phyloP scores from a whole-genome alignment of 2,888 invertebrate species.

The Drosophila meridionalis region DNA sequence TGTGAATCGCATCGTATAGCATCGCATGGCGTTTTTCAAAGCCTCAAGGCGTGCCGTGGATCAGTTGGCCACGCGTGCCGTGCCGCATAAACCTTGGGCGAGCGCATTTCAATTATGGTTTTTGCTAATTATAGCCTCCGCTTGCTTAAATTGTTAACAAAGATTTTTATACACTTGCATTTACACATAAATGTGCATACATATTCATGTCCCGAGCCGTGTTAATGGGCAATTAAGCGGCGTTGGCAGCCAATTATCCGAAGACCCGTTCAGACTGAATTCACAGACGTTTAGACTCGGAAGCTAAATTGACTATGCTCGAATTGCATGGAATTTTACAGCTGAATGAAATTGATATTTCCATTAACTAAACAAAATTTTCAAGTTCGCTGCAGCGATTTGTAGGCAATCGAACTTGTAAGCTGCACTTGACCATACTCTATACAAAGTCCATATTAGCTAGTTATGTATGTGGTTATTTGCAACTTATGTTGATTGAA shows the following conservation, averaged over 20 bases:
- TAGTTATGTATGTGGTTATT: not conserved
- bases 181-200: constrained; percentile 2
- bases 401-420: constrained; percentile 1
- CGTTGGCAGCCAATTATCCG: constrained; percentile 63
- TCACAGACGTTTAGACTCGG: constrained; percentile 15
- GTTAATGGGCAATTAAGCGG: constrained; percentile 74
- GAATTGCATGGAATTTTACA: constrained; percentile 3
- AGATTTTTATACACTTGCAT: constrained; percentile 35
- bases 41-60: constrained; percentile 60
- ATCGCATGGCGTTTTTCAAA: constrained; percentile 39
- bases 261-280: constrained; percentile 17
- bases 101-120: constrained; percentile 68
- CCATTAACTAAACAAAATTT: constrained; percentile 12
- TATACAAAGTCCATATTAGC: not conserved
- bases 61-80: constrained; percentile 63
- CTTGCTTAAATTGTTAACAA: constrained; percentile 75
- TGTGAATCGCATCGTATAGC: constrained; percentile 39
- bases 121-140: constrained; percentile 64
- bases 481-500: not conserved
- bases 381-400: constrained; percentile 14
- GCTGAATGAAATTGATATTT: constrained; percentile 4
- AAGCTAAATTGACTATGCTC: constrained; percentile 18
- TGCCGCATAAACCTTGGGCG: constrained; percentile 59
- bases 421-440: not conserved
- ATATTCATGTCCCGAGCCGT: constrained; percentile 45